Conservation (phyloP, 1,140 invertebrate species). For the Scaptomyza montana region DNA sequence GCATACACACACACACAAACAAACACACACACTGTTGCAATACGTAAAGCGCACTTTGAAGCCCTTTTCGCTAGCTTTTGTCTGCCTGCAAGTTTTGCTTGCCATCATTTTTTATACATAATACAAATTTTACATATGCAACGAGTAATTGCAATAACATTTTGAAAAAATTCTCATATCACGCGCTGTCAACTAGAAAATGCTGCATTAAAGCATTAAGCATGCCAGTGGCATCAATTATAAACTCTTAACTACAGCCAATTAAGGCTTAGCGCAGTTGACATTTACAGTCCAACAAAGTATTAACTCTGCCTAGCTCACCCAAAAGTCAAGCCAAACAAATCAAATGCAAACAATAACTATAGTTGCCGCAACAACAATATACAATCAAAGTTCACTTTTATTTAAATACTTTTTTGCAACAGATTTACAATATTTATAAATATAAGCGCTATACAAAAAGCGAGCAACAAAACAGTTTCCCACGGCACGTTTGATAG, state of each 20-base stretch:
- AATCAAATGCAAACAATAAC: conserved; percentile 64
- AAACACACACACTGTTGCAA: too few relatives aligned
- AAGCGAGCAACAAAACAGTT: not conserved
- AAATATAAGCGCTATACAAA: not conserved
- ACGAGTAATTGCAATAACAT: not conserved
- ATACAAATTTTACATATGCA: not conserved
- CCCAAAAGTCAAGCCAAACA: conserved; percentile 38
- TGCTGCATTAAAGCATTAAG: conserved; percentile 34
- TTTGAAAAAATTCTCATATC: conserved; percentile 26
- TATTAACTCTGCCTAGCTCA: not conserved
- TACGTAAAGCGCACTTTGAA: conserved; percentile 19
- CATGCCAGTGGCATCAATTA: conserved; percentile 27
- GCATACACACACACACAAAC: conserved; percentile 34
- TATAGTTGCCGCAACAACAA: conserved; percentile 51
- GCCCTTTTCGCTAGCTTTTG: not conserved
- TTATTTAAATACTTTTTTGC: conserved; percentile 2
- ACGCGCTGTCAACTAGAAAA: conserved; percentile 19
- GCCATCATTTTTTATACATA: not conserved
- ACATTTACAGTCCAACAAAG: conserved; percentile 26
- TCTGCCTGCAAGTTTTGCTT: not conserved
- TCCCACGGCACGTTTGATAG: conserved; percentile 9
- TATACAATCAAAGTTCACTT: conserved; percentile 43
- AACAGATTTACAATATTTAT: conserved; percentile 2
- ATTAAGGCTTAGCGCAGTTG: conserved; percentile 47
- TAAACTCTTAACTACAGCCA: conserved; percentile 69